Percentiles rank a stretch among this genome's conserved stretches.
phyloP scores from a whole-genome alignment of 2,113 vertebrate genomes.

The Bubo bubo region DNA sequence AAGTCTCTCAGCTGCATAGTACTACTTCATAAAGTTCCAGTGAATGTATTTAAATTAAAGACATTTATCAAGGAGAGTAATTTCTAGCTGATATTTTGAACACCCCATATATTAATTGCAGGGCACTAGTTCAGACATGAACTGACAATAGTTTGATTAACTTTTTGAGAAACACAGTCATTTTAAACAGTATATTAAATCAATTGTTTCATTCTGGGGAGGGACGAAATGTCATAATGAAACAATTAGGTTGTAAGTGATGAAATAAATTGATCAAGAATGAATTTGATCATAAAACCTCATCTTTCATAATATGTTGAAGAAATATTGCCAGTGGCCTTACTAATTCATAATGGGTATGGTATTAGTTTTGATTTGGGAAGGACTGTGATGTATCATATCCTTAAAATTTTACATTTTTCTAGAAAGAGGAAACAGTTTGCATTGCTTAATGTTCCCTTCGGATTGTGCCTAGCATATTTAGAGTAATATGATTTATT shows the following conservation, averaged over 20 bases:
- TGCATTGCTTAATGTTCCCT: neutral
- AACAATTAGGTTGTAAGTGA: slow-evolving; percentile 1
- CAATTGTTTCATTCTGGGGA: neutral
- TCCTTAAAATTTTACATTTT: neutral
- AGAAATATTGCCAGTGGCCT: neutral
- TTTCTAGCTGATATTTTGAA: slow-evolving; percentile 25
- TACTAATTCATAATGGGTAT: neutral
- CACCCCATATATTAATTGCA: slow-evolving; percentile 15
- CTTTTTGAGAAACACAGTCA: neutral
- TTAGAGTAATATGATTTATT: neutral
- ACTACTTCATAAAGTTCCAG: neutral
- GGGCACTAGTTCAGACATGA: slow-evolving; percentile 17
- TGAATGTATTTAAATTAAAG: slow-evolving; percentile 19
- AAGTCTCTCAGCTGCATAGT: neutral
- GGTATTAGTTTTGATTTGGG: neutral
- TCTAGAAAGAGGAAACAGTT: neutral
- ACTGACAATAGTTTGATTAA: slow-evolving; percentile 46
- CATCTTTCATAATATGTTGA: neutral
- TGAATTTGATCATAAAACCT: neutral
- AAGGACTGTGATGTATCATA: neutral
- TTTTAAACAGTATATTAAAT: slow-evolving; percentile 32
- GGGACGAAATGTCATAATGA: slow-evolving; percentile 17
- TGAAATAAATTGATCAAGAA: slow-evolving; percentile 17
- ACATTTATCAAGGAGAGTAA: slow-evolving; percentile 22
- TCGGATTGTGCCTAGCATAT: neutral